phyloP scores from a whole-genome alignment of 1,140 invertebrate genomes.

The Homarus americanus region DNA sequence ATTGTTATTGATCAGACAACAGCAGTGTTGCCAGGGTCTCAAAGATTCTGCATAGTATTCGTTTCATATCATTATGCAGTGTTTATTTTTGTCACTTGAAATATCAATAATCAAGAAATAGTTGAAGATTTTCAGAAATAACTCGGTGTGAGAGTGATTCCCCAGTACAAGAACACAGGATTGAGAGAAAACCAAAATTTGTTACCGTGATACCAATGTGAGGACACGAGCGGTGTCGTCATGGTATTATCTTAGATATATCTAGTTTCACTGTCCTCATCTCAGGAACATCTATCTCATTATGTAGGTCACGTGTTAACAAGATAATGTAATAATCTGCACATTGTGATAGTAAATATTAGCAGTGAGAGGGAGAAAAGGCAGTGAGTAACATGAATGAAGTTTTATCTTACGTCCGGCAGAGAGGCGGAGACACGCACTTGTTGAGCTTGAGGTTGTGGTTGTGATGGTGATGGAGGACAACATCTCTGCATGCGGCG shows the following conservation, averaged over 20 bases:
- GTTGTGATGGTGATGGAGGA: not conserved
- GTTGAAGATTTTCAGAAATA: not conserved
- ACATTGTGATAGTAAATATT: not conserved
- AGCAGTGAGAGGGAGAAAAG: no score
- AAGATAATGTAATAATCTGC: not conserved
- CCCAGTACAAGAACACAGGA: not conserved
- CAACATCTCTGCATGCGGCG: not conserved
- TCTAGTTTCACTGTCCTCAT: not conserved
- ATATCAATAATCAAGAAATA: not conserved
- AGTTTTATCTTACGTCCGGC: slow-evolving; percentile 17
- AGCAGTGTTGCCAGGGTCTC: not conserved
- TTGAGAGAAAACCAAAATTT: not conserved
- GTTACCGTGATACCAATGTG: not conserved
- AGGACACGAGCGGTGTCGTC: not conserved
- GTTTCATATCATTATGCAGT: not conserved
- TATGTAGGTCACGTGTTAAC: not conserved
- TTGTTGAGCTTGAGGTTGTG: not conserved
- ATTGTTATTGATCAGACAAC: slow-evolving; percentile 33
- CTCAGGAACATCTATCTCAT: not conserved
- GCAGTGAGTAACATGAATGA: slow-evolving; percentile 18
- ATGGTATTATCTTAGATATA: not conserved
- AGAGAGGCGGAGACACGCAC: not conserved
- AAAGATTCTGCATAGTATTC: not conserved
- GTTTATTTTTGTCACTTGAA: not conserved
- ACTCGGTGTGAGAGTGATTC: not conserved